Evolutionary conservation across 2,113 vertebrate species (phyloP).

Genomic region (Ivindomyrus marchei): DNA sequence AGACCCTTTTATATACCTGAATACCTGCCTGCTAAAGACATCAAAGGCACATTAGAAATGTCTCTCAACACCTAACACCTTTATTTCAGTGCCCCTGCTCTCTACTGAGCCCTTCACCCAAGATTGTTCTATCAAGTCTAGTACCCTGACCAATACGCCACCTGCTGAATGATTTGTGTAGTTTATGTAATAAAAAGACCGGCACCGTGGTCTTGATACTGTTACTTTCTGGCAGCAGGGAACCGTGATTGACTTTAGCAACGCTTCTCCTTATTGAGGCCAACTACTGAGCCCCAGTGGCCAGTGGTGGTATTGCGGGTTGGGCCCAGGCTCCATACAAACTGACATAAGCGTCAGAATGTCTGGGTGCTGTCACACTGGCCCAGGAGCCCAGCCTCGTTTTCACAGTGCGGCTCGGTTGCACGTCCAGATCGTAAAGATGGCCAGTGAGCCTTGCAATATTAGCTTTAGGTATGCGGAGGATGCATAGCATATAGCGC

Average conservation of each 20-base stretch:
- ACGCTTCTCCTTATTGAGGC: not conserved
- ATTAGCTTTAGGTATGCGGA: not conserved
- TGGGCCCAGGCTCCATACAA: no score
- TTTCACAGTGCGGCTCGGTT: not conserved
- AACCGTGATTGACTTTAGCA: not conserved
- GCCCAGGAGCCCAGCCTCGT: not conserved
- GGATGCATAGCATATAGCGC: not conserved
- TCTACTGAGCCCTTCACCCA: not conserved
- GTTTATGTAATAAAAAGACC: not conserved
- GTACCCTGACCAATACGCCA: not conserved
- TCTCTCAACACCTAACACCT: not conserved
- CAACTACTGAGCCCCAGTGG: not conserved
- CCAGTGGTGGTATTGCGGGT: not conserved
- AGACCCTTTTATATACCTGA: not conserved
- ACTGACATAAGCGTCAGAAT: not conserved
- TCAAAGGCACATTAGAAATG: not conserved
- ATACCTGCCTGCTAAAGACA: not conserved
- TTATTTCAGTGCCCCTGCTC: not conserved
- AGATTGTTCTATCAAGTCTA: not conserved
- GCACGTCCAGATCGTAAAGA: not conserved
- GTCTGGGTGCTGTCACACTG: not conserved
- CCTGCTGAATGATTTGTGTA: not conserved
- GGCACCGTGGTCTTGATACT: not conserved
- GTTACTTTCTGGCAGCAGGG: not conserved
- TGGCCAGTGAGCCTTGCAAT: not conserved